Evolutionary conservation across 2,888 invertebrate species (phyloP), one percentile per base, ranked within the genome.

Genomic region (Ligdia adustata): DNA sequence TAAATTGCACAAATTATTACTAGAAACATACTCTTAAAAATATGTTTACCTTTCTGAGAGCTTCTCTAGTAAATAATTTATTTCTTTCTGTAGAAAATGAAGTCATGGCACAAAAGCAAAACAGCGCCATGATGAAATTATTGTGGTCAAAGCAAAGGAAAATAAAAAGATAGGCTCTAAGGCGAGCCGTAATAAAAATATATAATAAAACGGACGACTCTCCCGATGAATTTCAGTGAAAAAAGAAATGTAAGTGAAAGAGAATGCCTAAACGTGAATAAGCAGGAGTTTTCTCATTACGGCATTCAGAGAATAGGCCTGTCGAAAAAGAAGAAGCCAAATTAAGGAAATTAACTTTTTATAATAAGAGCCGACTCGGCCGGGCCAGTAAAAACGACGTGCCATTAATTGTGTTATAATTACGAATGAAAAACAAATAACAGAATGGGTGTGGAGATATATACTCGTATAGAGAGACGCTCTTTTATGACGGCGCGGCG

Each of bases 331-430:
- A 75, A 64, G 67, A 72, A 69, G 68, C 69, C 73, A 80, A 85
- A 84, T 86, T 86, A 84, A 78, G 81, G 79, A 83, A 87, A 85
- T 86, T 84, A 84, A 82, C 83, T 85, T 87, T 85, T 84, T 79
- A 73, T 72, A 69, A 78, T 75, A 78, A 75, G 75, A 76, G 66
- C 67, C 55, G 60, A 67, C 65, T 71, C 65, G 62, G 67, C 64
- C 62, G 64, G 66, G 69, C 69, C 64, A 65, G 77, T 86, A 82
- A 79, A 79, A 84, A 84, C 78, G 85, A 82, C 83, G 76, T 74
- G 56, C 69, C 79, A 86, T 87, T 85, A 82, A 83, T 82, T 82
- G 78, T 73, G 69, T 67, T 67, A 71, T 81, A 82, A 83, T 83
- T 79, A 82, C 72, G 73, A 60, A 38, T 64, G 57, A 46, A 63